Conservation (phyloP, 2,797 vertebrate genomes). For the Hyperoplus immaculatus region DNA sequence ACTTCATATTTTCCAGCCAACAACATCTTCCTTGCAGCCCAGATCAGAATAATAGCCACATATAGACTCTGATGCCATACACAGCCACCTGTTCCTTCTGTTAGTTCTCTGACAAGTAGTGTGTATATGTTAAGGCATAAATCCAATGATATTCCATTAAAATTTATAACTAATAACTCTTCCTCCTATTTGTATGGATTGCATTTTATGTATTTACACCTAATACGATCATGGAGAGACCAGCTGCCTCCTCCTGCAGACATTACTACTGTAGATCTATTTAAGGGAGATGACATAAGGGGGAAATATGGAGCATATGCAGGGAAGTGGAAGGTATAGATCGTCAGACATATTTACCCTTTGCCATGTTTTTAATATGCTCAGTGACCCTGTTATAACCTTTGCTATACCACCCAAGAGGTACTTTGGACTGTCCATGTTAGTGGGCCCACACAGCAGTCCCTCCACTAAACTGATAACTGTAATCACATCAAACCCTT, state of each 20-base stretch:
- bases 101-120: not conserved
- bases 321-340: not conserved
- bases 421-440: constrained; percentile 46
- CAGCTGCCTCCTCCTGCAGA: constrained; percentile 22
- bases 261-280: not conserved
- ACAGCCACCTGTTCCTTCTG: not conserved
- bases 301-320: not conserved
- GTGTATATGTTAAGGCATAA: not conserved
- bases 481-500: constrained; percentile 71
- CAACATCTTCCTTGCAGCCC: not conserved
- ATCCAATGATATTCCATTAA: not conserved
- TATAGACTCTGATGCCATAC: not conserved
- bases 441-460: constrained; percentile 34
- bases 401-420: constrained; percentile 41
- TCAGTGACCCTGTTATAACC: constrained; percentile 18
- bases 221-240: constrained; percentile 1
- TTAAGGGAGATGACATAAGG: not conserved
- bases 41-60: not conserved
- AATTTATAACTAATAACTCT: not conserved
- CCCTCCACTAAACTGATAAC: constrained; percentile 67
- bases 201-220: constrained; percentile 23
- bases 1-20: not conserved
- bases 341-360: not conserved
- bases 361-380: constrained; percentile 9
- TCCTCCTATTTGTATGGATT: not conserved